These are phyloP conservation scores for Chascanopsetta lugubris DNA, from an alignment of 2,113 vertebrate species.

Conservation along the genomic window DNA sequence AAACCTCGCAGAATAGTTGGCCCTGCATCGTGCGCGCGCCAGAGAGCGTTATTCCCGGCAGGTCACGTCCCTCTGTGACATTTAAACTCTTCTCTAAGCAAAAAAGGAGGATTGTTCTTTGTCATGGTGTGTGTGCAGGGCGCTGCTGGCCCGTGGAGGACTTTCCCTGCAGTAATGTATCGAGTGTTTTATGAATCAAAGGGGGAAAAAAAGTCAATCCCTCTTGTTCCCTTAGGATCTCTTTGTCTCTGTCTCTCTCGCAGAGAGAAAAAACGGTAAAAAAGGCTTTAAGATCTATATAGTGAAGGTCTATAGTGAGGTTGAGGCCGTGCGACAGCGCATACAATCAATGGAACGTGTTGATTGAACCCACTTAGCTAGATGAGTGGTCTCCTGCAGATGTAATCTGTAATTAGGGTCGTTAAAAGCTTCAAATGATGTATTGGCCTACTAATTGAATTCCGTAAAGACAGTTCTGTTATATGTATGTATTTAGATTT, in stretches of 20 bases:
- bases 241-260: slow-evolving; percentile 34
- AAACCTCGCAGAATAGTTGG: background rate
- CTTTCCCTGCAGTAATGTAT: slow-evolving; percentile 1
- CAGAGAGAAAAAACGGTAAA: slow-evolving; percentile 54
- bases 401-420: slow-evolving; percentile 38
- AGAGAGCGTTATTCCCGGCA: background rate
- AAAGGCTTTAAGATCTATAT: slow-evolving; percentile 37
- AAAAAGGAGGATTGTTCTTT: background rate
- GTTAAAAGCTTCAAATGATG: slow-evolving; percentile 37
- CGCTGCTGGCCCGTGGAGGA: background rate
- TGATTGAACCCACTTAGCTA: slow-evolving; percentile 63
- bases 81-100: background rate
- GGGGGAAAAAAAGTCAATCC: slow-evolving; percentile 42
- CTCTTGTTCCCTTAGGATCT: slow-evolving; percentile 14
- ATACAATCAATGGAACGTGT: slow-evolving; percentile 53
- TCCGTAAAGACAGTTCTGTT: background rate
- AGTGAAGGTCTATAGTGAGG: slow-evolving; percentile 16
- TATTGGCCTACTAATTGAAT: background rate
- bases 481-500: no score
- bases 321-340: slow-evolving; percentile 20
- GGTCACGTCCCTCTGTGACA: no score
- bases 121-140: background rate
- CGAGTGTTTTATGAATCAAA: slow-evolving; percentile 51
- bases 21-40: background rate
- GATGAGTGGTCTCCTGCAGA: slow-evolving; percentile 51